Evolutionary conservation across 2,888 invertebrate genomes (phyloP).

Genomic region (Drosophila multiciliata): DNA sequence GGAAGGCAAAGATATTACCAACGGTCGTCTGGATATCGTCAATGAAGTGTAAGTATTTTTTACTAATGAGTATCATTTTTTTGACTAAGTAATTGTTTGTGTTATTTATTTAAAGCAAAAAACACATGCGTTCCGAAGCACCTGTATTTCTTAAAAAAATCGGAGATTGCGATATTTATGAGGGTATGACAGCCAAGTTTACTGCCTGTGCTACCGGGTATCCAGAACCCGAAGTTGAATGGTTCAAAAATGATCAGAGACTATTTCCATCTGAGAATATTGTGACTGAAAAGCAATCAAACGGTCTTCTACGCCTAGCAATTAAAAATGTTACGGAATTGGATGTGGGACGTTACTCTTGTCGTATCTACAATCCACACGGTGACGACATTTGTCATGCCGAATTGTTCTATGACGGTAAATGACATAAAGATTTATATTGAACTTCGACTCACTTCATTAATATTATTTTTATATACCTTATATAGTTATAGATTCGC

Average conservation of each 20-base stretch:
- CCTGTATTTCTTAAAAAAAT: constrained; percentile 95
- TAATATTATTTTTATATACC: background rate
- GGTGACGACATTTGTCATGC: constrained; percentile 93
- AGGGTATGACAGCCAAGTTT: constrained; percentile 95
- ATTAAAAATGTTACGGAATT: constrained; percentile 91
- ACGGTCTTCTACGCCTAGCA: constrained; percentile 91
- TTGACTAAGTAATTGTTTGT: background rate
- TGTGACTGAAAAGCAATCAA: constrained; percentile 91
- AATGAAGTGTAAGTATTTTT: constrained; percentile 90
- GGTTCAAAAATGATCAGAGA: constrained; percentile 92
- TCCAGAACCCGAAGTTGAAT: constrained; percentile 95
- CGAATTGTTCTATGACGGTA: constrained; percentile 92
- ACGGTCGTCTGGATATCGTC: constrained; percentile 91
- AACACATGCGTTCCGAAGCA: constrained; percentile 91
- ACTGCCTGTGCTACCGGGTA: constrained; percentile 95
- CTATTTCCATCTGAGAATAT: constrained; percentile 93
- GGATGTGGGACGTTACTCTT: constrained; percentile 94
- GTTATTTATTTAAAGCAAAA: constrained; percentile 86
- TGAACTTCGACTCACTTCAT: background rate
- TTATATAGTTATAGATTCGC: constrained; percentile 87
- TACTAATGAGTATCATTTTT: background rate
- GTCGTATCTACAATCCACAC: constrained; percentile 93
- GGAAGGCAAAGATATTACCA: constrained; percentile 91
- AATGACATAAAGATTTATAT: background rate
- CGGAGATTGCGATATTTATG: constrained; percentile 94